Conservation (phyloP, 2,113 vertebrate genomes). For the Crotalus horridus region DNA sequence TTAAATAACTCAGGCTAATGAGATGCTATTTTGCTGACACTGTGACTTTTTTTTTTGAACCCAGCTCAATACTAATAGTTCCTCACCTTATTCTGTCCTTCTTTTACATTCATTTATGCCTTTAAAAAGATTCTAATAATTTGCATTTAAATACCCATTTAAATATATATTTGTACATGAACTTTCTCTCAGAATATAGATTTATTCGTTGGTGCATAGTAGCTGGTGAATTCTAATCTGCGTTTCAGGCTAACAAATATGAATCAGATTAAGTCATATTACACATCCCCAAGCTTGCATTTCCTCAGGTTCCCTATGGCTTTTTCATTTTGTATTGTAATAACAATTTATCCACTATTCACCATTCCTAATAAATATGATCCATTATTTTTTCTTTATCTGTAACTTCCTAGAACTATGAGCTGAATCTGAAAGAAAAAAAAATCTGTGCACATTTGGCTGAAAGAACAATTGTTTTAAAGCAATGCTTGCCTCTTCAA, state of each 20-base stretch:
- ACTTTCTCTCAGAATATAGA: neutral
- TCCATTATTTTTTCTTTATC: neutral
- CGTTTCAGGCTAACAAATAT: neutral
- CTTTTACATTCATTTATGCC: neutral
- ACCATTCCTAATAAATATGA: neutral
- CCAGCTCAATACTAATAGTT: neutral
- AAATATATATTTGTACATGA: neutral
- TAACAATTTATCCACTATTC: neutral
- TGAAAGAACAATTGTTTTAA: neutral
- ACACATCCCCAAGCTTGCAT: neutral
- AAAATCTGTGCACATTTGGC: neutral
- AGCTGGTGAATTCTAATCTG: neutral
- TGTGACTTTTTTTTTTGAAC: neutral
- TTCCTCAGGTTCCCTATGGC: neutral
- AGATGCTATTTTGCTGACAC: neutral
- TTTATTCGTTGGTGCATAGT: neutral
- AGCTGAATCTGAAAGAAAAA: neutral
- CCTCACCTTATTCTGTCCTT: neutral
- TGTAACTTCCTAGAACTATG: neutral
- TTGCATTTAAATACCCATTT: neutral
- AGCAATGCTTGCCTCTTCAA: neutral
- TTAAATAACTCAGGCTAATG: neutral
- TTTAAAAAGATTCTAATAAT: neutral
- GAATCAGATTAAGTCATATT: neutral
- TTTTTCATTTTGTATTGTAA: neutral